phyloP scores from a whole-genome alignment of 2,888 invertebrate species.

The Pandemis cinnamomeana region DNA sequence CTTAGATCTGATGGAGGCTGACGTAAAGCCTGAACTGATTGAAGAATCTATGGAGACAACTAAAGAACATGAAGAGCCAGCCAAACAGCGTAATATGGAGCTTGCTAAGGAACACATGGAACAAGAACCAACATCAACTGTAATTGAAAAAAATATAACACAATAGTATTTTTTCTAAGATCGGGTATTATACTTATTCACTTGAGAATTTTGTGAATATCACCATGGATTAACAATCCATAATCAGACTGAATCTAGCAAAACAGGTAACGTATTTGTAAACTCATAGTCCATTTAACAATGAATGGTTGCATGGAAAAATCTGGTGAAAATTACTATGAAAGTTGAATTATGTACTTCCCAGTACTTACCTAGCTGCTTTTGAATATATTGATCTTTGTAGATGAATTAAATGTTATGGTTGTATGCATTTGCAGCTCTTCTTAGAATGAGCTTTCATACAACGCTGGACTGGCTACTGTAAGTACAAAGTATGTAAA shows the following conservation, averaged over 20 bases:
- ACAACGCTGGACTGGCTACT: neutral
- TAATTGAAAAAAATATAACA: neutral
- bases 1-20: conserved; percentile 28
- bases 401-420: neutral
- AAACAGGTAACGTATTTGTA: neutral
- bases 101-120: neutral
- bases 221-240: neutral
- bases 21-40: conserved; percentile 2
- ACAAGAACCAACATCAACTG: neutral
- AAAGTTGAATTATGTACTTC: neutral
- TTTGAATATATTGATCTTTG: neutral
- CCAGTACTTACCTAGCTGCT: neutral
- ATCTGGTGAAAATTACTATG: neutral
- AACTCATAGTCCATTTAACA: neutral
- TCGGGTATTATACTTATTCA: neutral
- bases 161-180: neutral
- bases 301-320: neutral
- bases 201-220: neutral
- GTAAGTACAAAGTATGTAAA: neutral
- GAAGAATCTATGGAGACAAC: neutral
- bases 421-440: neutral
- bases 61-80: neutral
- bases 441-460: neutral
- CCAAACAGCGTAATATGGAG: neutral
- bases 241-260: neutral